phyloP scores from a whole-genome alignment of 2,888 invertebrate species.

The Fissipunctia ypsillon region DNA sequence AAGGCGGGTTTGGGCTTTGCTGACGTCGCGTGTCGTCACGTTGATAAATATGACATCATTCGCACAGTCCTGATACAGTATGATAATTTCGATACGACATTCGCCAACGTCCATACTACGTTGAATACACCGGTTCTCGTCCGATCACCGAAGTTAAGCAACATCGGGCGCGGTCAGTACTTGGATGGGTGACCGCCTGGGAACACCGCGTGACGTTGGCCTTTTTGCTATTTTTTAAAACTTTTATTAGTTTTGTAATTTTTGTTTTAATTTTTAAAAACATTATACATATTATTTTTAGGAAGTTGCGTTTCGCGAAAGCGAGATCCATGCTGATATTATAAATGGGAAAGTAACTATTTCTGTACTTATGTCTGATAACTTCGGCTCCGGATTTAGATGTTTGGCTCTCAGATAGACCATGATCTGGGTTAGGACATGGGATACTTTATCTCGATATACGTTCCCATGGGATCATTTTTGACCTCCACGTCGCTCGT shows the following conservation, averaged over 20 bases:
- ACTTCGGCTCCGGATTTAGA: no score
- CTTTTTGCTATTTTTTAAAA: conserved; percentile 12
- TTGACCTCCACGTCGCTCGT: no score
- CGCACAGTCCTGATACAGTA: neutral
- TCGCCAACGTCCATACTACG: conserved; percentile 80
- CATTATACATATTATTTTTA: no score
- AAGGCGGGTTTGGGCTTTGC: neutral
- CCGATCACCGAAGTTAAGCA: conserved; percentile 88
- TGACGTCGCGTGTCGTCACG: no score
- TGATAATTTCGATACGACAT: fast-evolving
- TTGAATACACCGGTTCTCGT: conserved; percentile 86
- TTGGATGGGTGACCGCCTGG: conserved; percentile 85
- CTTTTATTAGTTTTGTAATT: neutral
- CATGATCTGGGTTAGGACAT: neutral
- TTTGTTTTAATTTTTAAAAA: neutral
- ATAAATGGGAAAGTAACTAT: no score
- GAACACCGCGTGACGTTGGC: conserved; percentile 72
- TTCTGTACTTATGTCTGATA: no score
- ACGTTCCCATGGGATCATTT: no score
- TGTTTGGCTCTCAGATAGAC: neutral
- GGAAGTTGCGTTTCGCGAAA: no score
- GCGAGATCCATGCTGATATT: neutral
- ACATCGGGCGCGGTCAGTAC: conserved; percentile 86
- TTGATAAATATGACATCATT: neutral
- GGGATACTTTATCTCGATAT: neutral